Evolutionary conservation across 2,888 invertebrate genomes (phyloP).

Genomic region (Zonitis immaculata): DNA sequence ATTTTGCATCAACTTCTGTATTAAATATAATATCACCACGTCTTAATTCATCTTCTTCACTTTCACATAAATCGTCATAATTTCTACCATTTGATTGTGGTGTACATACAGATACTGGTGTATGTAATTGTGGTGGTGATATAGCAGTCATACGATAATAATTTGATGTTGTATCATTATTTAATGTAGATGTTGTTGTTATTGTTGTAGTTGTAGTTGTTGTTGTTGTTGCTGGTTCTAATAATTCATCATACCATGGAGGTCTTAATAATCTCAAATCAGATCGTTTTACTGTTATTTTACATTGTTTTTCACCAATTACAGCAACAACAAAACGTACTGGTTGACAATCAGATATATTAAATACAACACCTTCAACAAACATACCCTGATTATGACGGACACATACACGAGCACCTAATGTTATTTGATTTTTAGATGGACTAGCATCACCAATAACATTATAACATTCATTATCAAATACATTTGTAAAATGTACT

Average conservation of each 20-base stretch:
- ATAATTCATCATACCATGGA: conserved; percentile 94
- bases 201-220: conserved; percentile 15
- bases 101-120: conserved; percentile 50
- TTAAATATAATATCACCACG: conserved; percentile 82
- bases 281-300: conserved; percentile 77
- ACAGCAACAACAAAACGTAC: conserved; percentile 65
- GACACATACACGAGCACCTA: conserved; percentile 79
- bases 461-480: conserved; percentile 75
- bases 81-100: conserved; percentile 55
- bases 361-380: conserved; percentile 77
- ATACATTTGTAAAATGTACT: conserved; percentile 70
- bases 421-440: conserved; percentile 71
- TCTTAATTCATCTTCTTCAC: conserved; percentile 86
- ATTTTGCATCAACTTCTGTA: conserved; percentile 70
- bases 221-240: conserved; percentile 27
- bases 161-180: conserved; percentile 11
- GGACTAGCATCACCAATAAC: conserved; percentile 93
- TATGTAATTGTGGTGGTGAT: conserved; percentile 53
- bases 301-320: conserved; percentile 50
- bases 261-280: conserved; percentile 86
- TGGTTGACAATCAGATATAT: conserved; percentile 58
- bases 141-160: conserved; percentile 41
- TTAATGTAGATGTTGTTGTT: conserved; percentile 18
- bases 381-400: conserved; percentile 67
- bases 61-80: conserved; percentile 79